phyloP scores from a whole-genome alignment of 1,140 invertebrate species.

The Rhopalosiphum padi region DNA sequence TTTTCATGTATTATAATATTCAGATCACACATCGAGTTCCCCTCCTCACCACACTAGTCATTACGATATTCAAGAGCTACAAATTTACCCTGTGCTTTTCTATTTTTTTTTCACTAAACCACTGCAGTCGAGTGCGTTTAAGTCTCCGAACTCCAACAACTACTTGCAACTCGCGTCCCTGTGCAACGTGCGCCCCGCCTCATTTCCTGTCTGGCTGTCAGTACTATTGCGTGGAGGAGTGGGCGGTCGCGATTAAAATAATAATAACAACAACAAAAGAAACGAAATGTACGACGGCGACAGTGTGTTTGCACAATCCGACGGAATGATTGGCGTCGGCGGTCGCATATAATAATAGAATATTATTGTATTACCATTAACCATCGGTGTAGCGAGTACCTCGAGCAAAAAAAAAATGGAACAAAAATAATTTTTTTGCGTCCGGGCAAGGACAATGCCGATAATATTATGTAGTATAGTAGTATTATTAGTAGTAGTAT shows the following conservation, averaged over 20 bases:
- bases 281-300: background rate
- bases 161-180: background rate
- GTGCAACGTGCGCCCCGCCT: background rate
- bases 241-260: slow-evolving; percentile 11
- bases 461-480: background rate
- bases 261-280: slow-evolving; percentile 2
- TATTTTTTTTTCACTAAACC: background rate
- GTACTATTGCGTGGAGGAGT: background rate
- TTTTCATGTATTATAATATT: background rate
- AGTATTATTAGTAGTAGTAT: background rate
- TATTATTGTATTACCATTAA: background rate
- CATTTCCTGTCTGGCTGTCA: background rate
- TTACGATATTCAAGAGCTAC: background rate
- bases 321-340: slow-evolving; percentile 24
- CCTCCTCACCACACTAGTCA: background rate
- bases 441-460: slow-evolving; percentile 1
- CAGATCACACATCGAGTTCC: too few species aligned
- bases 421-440: background rate
- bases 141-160: background rate
- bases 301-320: background rate
- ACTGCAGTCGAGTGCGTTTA: background rate
- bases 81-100: background rate
- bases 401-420: background rate
- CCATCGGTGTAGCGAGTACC: background rate
- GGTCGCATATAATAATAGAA: background rate